Conservation (phyloP, 2,113 vertebrate species). For the Lampris megalopsis region DNA sequence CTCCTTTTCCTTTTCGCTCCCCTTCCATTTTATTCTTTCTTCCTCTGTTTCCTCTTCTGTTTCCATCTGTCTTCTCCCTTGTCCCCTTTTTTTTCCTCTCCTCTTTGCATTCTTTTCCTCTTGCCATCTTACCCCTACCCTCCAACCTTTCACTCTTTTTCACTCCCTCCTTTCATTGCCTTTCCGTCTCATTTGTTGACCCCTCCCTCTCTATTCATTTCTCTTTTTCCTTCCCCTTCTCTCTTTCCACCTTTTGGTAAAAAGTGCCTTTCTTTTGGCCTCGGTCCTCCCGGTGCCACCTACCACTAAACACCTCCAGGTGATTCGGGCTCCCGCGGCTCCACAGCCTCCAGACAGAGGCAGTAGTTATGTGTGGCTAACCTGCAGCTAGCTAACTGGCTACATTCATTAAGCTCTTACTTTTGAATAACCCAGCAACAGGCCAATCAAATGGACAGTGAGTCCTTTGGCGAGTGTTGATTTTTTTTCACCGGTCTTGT, state of each 20-base stretch:
- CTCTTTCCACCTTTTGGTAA: constrained; percentile 34
- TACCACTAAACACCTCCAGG: constrained; percentile 65
- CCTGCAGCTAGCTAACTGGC: too few relatives aligned
- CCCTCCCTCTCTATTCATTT: background rate
- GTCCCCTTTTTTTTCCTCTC: background rate
- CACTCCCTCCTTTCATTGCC: background rate
- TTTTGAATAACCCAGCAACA: constrained; percentile 62
- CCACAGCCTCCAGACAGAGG: constrained; percentile 65
- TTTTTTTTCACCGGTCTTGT: too few relatives aligned
- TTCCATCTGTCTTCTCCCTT: background rate
- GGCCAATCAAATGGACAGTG: background rate
- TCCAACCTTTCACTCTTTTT: background rate
- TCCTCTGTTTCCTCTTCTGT: background rate
- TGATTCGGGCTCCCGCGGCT: constrained; percentile 44
- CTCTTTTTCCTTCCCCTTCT: background rate
- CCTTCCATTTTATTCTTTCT: constrained; percentile 7
- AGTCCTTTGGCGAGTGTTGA: too few relatives aligned
- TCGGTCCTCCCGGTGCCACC: constrained; percentile 53
- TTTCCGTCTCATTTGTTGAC: background rate
- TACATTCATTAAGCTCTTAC: background rate
- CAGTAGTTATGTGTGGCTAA: constrained; percentile 59
- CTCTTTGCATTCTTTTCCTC: background rate
- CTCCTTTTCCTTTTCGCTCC: background rate
- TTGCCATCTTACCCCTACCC: background rate
- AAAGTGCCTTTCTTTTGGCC: constrained; percentile 62